Base-by-base conservation (phyloP, 2,888 invertebrate genomes). In the Epinotia demarniana region DNA sequence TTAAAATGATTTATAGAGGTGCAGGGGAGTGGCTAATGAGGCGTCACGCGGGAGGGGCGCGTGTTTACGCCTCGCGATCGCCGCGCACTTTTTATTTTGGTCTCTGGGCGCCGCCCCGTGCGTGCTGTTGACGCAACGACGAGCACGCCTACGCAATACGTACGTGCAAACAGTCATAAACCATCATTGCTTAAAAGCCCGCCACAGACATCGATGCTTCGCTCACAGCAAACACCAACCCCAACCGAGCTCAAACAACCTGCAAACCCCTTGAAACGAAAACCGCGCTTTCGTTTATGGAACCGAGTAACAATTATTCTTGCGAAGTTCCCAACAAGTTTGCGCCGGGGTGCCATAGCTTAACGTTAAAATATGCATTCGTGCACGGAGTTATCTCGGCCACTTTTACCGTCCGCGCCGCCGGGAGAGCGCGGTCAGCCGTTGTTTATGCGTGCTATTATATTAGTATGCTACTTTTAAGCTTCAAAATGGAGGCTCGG, bases 1-100 rank as follows among this genome's bases (percentile, higher is more conserved):
- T 93, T 93, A 90, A 93, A 93, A 93, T 94, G 93, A 93, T 94
- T 93, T 93, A 93, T 93, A 90, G 90, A 91, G 86, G 90, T 86
- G 86, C 86, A 87, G 91, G 92, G 92, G 92, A 92, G 93, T 90
- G 92, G 92, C 92, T 94, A 93, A 94, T 93, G 93, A 94, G 93
- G 90, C 92, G 89, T 91, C 92, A 92, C 91, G 90, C 90, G 88
- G 91, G 90, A 90, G 93, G 92, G 92, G 92, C 91, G 90, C 89
- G 88, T 92, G 90, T 92, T 92, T 90, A 90, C 89, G 88, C 86
- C 87, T 86, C 83, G 87, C 84, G 86, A 81, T 84, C 81, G 84
- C 83, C 83, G 86, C 82, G 84, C 79, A 81, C 88, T 90, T 90
- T 90, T 88, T 86, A 87, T 86, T 84, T 86, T 81, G 86, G 87